Percentiles rank a stretch among this genome's conserved stretches.
These are phyloP conservation scores for Neria commutata DNA, from an alignment of 2,888 invertebrate genomes.

Conservation along the genomic window DNA sequence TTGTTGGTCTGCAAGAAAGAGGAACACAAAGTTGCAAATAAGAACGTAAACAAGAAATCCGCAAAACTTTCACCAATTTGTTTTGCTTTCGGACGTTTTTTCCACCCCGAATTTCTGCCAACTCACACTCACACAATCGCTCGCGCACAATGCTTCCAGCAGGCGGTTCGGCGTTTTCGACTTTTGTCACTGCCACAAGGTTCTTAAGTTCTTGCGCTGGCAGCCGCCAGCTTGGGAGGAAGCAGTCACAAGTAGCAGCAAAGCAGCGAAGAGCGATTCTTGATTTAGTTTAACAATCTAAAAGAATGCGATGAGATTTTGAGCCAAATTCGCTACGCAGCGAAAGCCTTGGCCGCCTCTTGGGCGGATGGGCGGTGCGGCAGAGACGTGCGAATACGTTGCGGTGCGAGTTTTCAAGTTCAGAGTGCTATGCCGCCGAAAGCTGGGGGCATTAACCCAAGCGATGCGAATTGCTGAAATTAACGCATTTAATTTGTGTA, in stretches of 20 bases:
- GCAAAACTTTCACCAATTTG: slow-evolving; percentile 59
- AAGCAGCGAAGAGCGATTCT: too few relatives aligned
- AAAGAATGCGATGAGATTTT: too few relatives aligned
- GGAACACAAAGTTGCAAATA: slow-evolving; percentile 38
- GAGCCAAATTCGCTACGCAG: too few relatives aligned
- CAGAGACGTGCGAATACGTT: neutral
- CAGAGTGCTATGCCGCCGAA: neutral
- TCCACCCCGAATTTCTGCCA: neutral
- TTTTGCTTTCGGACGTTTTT: slow-evolving; percentile 56
- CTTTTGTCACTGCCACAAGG: too few relatives aligned
- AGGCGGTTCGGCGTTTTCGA: too few relatives aligned
- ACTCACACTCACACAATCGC: too few relatives aligned
- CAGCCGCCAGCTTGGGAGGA: too few relatives aligned
- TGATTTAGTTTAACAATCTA: too few relatives aligned
- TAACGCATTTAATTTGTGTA: neutral
- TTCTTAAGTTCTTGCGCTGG: too few relatives aligned
- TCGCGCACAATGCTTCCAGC: too few relatives aligned
- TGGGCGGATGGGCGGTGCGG: neutral
- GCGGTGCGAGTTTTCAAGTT: slow-evolving; percentile 2
- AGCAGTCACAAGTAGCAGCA: too few relatives aligned
- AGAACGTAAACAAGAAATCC: slow-evolving; percentile 43
- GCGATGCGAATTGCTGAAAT: neutral
- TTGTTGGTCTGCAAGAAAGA: neutral
- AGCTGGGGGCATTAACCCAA: neutral
- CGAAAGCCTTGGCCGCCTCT: too few relatives aligned